Evolutionary conservation across 2,113 vertebrate species (phyloP).

Genomic region (Cairina moschata): DNA sequence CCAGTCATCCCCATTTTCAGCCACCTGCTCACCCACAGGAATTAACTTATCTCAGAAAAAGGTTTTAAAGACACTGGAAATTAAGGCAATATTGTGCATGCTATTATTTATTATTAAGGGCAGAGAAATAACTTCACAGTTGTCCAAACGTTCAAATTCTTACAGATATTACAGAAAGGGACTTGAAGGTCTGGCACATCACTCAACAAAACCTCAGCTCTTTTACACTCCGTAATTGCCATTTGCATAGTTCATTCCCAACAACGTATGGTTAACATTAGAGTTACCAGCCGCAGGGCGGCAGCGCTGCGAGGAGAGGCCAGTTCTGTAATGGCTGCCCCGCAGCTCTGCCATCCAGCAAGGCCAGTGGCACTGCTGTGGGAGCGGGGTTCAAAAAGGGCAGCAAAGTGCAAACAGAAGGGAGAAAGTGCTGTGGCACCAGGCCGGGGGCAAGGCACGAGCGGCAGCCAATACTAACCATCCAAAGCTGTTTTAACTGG

Average conservation of each 20-base stretch:
- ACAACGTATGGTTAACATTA: not conserved
- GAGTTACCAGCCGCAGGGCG: not conserved
- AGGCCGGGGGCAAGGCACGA: no score
- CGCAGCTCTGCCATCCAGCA: not conserved
- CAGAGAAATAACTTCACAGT: not conserved
- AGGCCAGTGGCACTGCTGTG: not conserved
- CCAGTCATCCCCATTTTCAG: not conserved
- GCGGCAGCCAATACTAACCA: not conserved
- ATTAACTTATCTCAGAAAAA: not conserved
- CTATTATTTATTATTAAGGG: not conserved
- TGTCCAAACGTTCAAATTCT: not conserved
- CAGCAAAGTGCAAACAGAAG: not conserved
- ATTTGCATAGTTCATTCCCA: not conserved
- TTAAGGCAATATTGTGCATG: not conserved
- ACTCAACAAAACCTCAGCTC: not conserved
- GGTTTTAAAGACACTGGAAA: not conserved
- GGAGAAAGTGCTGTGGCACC: not conserved
- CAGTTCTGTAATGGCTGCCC: accelerated
- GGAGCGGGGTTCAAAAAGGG: not conserved
- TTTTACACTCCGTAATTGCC: not conserved
- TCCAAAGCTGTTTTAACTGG: not conserved
- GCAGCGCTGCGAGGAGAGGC: not conserved
- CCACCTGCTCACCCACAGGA: not conserved
- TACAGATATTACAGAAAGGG: not conserved
- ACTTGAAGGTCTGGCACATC: not conserved